Evolutionary conservation across 2,797 vertebrate genomes (phyloP).

Genomic region (Tokudaia tokunoshimensis): DNA sequence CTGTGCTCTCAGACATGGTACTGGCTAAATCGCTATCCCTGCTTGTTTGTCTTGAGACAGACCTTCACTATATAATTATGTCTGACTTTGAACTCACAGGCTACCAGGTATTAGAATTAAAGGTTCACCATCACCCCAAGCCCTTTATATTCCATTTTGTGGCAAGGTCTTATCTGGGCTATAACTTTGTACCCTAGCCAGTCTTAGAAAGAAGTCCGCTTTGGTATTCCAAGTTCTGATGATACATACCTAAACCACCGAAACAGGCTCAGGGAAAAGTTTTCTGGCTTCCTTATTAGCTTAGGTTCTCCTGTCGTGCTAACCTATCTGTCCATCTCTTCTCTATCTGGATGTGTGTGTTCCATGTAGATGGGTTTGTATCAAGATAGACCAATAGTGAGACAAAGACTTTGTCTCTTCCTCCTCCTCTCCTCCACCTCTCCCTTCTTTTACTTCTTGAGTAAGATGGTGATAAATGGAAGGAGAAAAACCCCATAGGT

Average conservation of each 20-base stretch:
- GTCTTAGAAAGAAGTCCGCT: not conserved
- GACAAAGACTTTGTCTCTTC: not conserved
- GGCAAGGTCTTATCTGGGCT: not conserved
- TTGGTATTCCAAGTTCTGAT: not conserved
- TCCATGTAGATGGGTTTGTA: not conserved
- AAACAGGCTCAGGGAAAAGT: not conserved
- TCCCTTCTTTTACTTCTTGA: not conserved
- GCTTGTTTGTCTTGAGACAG: not conserved
- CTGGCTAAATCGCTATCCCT: not conserved
- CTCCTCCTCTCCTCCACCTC: not conserved
- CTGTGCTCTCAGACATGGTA: not conserved
- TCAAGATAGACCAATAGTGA: not conserved
- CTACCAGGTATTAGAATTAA: not conserved
- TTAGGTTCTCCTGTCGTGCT: not conserved
- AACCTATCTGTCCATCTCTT: conserved; percentile 2
- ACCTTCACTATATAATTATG: not conserved
- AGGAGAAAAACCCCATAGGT: not conserved
- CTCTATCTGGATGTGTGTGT: not conserved
- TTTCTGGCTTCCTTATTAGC: conserved; percentile 40
- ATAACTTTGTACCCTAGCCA: not conserved
- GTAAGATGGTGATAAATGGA: conserved; percentile 5
- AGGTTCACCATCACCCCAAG: not conserved
- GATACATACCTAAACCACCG: not conserved
- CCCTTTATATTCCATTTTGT: not conserved
- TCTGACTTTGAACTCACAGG: not conserved